These are phyloP conservation scores for Regulus satrapa DNA, from an alignment of 2,113 vertebrate species.

Conservation along the genomic window DNA sequence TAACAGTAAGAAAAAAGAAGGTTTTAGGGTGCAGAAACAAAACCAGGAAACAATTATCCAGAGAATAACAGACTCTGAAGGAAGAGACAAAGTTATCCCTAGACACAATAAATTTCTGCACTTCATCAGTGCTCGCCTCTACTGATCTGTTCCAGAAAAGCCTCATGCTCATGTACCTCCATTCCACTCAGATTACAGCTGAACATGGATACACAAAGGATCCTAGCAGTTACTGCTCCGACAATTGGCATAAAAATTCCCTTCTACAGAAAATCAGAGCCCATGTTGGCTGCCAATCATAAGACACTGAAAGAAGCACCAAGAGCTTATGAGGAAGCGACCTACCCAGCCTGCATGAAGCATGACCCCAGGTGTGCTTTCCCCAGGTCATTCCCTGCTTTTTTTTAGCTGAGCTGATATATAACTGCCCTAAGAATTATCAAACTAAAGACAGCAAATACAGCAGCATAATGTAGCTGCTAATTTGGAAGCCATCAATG, in stretches of 20 bases:
- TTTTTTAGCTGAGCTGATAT: background rate
- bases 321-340: background rate
- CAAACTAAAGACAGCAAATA: background rate
- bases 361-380: background rate
- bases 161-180: background rate
- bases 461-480: background rate
- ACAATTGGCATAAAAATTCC: background rate
- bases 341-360: background rate
- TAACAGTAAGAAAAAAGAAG: background rate
- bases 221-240: background rate
- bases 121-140: background rate
- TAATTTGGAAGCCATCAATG: background rate
- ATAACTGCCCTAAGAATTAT: background rate
- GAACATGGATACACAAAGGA: background rate
- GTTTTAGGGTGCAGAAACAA: background rate
- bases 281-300: accelerated
- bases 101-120: background rate
- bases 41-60: background rate
- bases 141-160: background rate
- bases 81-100: background rate
- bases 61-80: background rate
- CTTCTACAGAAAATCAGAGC: background rate
- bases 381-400: background rate
- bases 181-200: background rate
- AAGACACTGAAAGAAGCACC: background rate